phyloP scores from a whole-genome alignment of 2,113 vertebrate species.

The Mirza zaza region DNA sequence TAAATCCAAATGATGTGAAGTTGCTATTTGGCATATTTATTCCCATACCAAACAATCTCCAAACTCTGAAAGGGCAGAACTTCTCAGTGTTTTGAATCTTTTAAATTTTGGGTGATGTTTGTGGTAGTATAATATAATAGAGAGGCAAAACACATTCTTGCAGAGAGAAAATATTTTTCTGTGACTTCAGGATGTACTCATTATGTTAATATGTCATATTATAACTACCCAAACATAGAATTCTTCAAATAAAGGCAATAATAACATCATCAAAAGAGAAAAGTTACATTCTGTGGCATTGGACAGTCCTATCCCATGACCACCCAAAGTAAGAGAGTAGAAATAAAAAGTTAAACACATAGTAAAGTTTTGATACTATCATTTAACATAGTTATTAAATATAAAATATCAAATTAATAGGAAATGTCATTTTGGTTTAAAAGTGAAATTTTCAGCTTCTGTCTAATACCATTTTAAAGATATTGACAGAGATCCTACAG shows the following conservation, averaged over 20 bases:
- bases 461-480: conserved; percentile 83
- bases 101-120: background rate
- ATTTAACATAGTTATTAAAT: background rate
- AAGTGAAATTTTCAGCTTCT: conserved; percentile 77
- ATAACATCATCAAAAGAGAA: background rate
- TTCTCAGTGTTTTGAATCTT: background rate
- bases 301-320: background rate
- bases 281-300: background rate
- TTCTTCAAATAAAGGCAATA: background rate
- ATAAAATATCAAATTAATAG: conserved; percentile 20
- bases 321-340: background rate
- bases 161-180: background rate
- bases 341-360: background rate
- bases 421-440: conserved; percentile 27
- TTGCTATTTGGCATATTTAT: background rate
- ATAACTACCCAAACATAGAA: background rate
- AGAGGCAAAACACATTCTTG: background rate
- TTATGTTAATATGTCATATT: background rate
- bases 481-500: conserved; percentile 82
- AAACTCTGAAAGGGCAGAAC: background rate
- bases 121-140: background rate
- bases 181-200: background rate
- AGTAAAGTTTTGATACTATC: background rate
- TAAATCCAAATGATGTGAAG: background rate
- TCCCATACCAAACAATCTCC: background rate